phyloP scores from a whole-genome alignment of 2,113 vertebrate species.

The Oenanthe melanoleuca region DNA sequence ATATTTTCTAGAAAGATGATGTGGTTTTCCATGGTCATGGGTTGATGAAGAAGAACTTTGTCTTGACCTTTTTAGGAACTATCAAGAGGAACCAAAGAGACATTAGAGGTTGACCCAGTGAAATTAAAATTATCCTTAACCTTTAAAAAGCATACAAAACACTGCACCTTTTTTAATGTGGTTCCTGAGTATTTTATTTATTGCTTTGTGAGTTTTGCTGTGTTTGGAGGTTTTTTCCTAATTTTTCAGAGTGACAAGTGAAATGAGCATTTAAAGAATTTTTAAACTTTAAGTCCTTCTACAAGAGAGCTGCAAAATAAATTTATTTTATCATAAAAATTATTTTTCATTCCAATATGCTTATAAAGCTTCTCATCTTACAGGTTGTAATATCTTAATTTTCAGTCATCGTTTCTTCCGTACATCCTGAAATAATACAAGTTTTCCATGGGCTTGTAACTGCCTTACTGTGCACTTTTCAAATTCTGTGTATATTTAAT shows the following conservation, averaged over 20 bases:
- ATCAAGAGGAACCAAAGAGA: neutral
- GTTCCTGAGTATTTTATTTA: neutral
- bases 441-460: neutral
- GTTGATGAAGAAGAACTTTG: neutral
- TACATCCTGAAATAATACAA: neutral
- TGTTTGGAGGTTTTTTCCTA: rapidly evolving
- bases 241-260: neutral
- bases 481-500: slow-evolving; percentile 13
- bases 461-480: neutral
- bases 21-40: neutral
- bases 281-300: neutral
- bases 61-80: slow-evolving; percentile 1
- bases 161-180: neutral
- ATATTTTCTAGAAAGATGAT: neutral
- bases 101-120: neutral
- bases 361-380: neutral
- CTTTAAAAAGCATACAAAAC: neutral
- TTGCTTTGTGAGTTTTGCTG: neutral
- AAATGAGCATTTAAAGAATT: neutral
- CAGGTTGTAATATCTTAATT: neutral
- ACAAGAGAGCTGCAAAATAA: neutral
- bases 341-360: neutral
- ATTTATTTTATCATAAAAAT: neutral
- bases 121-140: neutral
- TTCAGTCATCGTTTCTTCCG: neutral